phyloP scores from a whole-genome alignment of 2,797 vertebrate species.

The Tachyglossus aculeatus region DNA sequence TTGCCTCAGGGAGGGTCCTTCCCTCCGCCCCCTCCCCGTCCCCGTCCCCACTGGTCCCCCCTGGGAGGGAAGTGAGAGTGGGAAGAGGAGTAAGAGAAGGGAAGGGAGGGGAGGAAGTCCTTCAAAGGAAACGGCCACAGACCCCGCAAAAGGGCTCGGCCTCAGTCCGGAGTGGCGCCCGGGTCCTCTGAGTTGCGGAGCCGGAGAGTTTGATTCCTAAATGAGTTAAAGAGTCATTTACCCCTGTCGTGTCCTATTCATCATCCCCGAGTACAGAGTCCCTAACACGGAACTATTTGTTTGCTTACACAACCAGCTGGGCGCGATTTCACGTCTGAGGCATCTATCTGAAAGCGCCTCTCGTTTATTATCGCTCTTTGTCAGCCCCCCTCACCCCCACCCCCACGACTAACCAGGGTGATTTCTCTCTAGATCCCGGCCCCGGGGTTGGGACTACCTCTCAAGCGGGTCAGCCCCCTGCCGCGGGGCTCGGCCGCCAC shows the following conservation, averaged over 20 bases:
- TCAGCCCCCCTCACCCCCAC: slow-evolving; percentile 78
- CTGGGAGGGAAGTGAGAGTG: too few species aligned
- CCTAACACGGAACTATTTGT: slow-evolving; percentile 92
- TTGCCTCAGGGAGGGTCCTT: too few species aligned
- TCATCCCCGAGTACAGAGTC: slow-evolving; percentile 91
- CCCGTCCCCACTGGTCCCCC: too few species aligned
- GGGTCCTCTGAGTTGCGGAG: slow-evolving; percentile 79
- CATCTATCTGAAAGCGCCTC: slow-evolving; percentile 91
- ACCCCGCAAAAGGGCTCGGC: slow-evolving; percentile 66
- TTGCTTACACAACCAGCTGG: slow-evolving; percentile 97
- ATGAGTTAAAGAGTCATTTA: slow-evolving; percentile 96
- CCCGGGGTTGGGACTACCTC: slow-evolving; percentile 41
- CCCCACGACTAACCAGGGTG: background rate
- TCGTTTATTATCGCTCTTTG: slow-evolving; percentile 94
- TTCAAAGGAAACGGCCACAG: slow-evolving; percentile 68
- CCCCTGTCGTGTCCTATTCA: slow-evolving; percentile 94
- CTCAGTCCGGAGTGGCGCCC: slow-evolving; percentile 49
- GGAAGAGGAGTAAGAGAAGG: too few species aligned
- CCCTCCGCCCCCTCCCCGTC: too few species aligned
- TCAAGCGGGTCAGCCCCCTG: slow-evolving; percentile 8
- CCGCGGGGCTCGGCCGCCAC: background rate
- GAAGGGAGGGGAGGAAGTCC: too few species aligned
- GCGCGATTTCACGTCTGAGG: slow-evolving; percentile 97
- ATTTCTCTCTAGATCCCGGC: slow-evolving; percentile 47
- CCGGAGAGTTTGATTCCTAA: slow-evolving; percentile 86